Evolutionary conservation across 2,797 vertebrate species (phyloP).

Genomic region (Chromobotia macracanthus): DNA sequence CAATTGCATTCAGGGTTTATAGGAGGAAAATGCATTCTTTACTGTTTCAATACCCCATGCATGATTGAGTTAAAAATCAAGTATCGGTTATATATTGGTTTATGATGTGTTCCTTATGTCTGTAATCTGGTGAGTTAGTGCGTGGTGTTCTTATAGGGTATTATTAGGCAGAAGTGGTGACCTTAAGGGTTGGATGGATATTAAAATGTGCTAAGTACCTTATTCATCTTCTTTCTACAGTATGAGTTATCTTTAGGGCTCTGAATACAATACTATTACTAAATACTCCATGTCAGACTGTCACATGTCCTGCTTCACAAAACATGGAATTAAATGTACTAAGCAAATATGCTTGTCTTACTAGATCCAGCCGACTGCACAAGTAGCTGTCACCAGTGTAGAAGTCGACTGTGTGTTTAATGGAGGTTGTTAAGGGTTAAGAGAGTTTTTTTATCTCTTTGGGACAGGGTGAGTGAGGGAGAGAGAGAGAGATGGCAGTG

Average conservation of each 20-base stretch:
- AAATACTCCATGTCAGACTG: not conserved
- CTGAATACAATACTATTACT: not conserved
- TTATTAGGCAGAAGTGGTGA: not conserved
- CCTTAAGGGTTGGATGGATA: not conserved
- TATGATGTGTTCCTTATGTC: not conserved
- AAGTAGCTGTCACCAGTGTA: slow-evolving; percentile 7
- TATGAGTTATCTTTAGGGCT: not conserved
- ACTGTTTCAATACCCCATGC: no score
- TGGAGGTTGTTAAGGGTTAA: slow-evolving; percentile 33
- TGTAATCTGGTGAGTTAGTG: not conserved
- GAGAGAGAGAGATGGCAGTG: slow-evolving; percentile 48
- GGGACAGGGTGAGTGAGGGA: not conserved
- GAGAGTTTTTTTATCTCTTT: not conserved
- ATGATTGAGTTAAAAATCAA: no score
- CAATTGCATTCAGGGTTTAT: no score
- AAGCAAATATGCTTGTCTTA: slow-evolving; percentile 13
- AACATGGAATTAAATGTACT: not conserved
- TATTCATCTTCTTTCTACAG: slow-evolving; percentile 1
- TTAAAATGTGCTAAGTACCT: not conserved
- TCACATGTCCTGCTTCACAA: slow-evolving; percentile 16
- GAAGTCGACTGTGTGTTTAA: slow-evolving; percentile 26
- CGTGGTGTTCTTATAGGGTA: not conserved
- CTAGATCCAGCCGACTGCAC: not conserved
- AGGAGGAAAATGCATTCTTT: no score
- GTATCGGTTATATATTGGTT: no score